Base-by-base conservation (phyloP, 2,113 vertebrate genomes). In the Dipodomys spectabilis region DNA sequence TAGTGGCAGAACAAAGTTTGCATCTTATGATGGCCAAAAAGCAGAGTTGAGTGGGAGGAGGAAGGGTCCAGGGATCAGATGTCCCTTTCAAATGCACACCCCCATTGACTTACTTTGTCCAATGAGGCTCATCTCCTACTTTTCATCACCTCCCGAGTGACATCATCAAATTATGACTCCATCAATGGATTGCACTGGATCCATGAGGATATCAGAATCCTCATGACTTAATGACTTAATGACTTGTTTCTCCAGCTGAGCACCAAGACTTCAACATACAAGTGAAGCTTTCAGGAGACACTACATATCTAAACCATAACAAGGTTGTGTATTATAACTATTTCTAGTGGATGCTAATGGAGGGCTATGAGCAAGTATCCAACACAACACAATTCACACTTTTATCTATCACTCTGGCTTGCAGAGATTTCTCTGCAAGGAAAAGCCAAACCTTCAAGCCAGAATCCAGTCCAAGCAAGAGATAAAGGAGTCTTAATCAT, bases 331-430 rank as follows among this genome's bases (percentile, higher is more conserved):
- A 45, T 57, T 9, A 32, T 13, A n/a, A 8, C 16, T 27, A 73
- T 27, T 6, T 9, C 1, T 9, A n/a, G 25, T 12, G 20, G 18
- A 35, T 0, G 2, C 65, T 23, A 11, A 15, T 1, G 1, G 15
- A 62, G n/a, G 39, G 6, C 65, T 60, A 57, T 84, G 49, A 32
- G 39, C 30, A 69, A 82, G 3, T 0, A 0, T 2, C 27, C 11
- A 8, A 28, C 4, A n/a, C 32, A 19, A 19, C 8, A 25, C 15
- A 28, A 84, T 57, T 32, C 9, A 62, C 1, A 32, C 7, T 74
- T 20, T 53, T 11, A 39, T 72, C 60, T 73, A 23, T 65, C 28
- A 19, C 18, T 69, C 25, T 32, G 19, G 7, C 39, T 92, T 49
- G 79, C 53, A 30, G 15, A 2, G 39, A 39, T 39, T 39, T 39